Conservation (phyloP, 2,888 invertebrate species). For the Pollenia labialis region DNA sequence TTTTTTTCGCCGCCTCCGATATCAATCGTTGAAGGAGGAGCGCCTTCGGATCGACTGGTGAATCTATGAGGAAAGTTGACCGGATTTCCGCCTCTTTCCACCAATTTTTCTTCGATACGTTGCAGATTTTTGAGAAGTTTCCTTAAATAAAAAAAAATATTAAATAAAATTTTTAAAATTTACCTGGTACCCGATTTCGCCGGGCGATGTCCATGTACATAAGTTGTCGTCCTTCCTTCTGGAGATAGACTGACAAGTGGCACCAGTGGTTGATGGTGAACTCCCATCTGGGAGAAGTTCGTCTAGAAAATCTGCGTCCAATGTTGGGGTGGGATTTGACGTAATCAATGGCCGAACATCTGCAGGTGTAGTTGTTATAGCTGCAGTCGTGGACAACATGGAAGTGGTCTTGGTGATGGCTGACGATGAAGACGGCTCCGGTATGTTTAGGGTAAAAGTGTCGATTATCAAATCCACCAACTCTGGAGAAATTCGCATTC, state of each 20-base stretch:
- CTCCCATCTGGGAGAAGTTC: background rate
- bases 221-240: slow-evolving; percentile 29
- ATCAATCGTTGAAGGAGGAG: slow-evolving; percentile 3
- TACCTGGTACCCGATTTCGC: slow-evolving; percentile 44
- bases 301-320: slow-evolving; percentile 11
- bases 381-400: slow-evolving; percentile 38
- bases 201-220: slow-evolving; percentile 37
- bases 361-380: slow-evolving; percentile 40
- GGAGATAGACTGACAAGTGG: slow-evolving; percentile 27
- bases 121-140: slow-evolving; percentile 29
- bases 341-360: slow-evolving; percentile 12
- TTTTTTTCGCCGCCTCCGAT: background rate
- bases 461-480: too few relatives aligned
- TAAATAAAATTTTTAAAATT: too few relatives aligned
- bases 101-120: slow-evolving; percentile 47
- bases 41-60: slow-evolving; percentile 48
- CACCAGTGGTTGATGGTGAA: slow-evolving; percentile 34
- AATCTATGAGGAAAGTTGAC: slow-evolving; percentile 36
- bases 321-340: background rate
- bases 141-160: too few relatives aligned
- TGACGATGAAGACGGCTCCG: too few relatives aligned
- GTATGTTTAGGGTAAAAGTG: too few relatives aligned
- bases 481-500: too few relatives aligned
- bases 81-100: slow-evolving; percentile 59
- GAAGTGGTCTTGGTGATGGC: background rate